Base-by-base conservation (phyloP, 2,888 invertebrate genomes). In the Morpho helenor region DNA sequence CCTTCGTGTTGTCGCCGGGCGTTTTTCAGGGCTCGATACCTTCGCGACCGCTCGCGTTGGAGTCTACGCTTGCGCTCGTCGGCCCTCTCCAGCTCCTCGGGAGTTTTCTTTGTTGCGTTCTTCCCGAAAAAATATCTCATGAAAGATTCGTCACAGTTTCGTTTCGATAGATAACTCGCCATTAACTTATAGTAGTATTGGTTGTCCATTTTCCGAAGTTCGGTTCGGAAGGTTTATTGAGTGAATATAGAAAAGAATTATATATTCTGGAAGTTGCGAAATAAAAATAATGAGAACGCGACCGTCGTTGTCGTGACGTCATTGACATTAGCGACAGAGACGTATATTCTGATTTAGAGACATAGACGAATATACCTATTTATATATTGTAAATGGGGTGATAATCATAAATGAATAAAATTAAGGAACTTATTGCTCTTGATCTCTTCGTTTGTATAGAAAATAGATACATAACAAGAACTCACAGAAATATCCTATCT, bases 111-210 rank as follows among this genome's bases (percentile, higher is more conserved):
- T 50, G 81, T 61, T 7, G 88, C 77, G 66, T 84, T 89, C 70
- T 89, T 89, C 45, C 89, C 89, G 63, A 90, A 89, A 69, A 90
- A 89, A 72, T 90, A 90, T 66, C 89, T 80, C 86, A 90, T 88
- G 69, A 89, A 89, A 56, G 89, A 90, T 74, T 90, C 89, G 75
- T 89, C 89, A 70, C 89, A 90, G 74, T 89, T 89, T 52, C 87
- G 77, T 77, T 90, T 90, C 22, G 90, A 89, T 49, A 90, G 70
- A 68, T 90, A 90, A 67, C 83, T 90, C 22, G 89, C 89, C 90
- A 90, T 90, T 56, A 89, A 66, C 67, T 90, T 89, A 67, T 89
- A 89, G 66, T 90, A 90, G 68, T 90, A 89, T 68, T 90, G 89
- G 70, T 87, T 89, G 69, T 89, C 89, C 89, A 90, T 90, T 48